Evolutionary conservation across 1,140 invertebrate genomes (phyloP).

Genomic region (Dendroctonus ponderosae): DNA sequence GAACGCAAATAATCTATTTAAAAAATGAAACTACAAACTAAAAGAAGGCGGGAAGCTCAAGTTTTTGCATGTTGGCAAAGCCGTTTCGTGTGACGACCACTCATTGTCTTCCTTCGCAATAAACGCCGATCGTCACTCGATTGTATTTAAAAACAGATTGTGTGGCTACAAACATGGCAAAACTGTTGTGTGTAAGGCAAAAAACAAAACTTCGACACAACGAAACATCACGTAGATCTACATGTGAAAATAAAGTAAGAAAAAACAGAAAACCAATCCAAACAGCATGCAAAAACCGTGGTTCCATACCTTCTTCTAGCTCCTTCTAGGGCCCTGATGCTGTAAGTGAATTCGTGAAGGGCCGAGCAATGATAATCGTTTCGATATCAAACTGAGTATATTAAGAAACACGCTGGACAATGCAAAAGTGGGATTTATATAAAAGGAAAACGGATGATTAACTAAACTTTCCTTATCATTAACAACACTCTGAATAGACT

Average conservation of each 20-base stretch:
- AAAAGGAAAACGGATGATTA: background rate
- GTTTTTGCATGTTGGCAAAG: conserved; percentile 16
- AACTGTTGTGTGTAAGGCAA: background rate
- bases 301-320: conserved; percentile 21
- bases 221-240: background rate
- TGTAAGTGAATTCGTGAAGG: background rate
- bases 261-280: conserved; percentile 11
- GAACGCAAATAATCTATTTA: too few relatives aligned
- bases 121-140: too few relatives aligned
- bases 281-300: conserved; percentile 29
- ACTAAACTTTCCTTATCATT: conserved; percentile 13
- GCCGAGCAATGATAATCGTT: background rate
- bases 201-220: background rate
- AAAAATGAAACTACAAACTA: conserved; percentile 1
- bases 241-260: conserved; percentile 10
- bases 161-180: background rate
- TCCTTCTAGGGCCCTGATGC: background rate
- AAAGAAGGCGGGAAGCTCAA: conserved; percentile 7
- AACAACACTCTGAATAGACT: conserved; percentile 19
- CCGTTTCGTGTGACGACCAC: background rate
- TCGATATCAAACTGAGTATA: background rate
- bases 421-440: too few relatives aligned
- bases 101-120: too few relatives aligned
- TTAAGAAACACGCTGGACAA: background rate
- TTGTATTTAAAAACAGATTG: background rate